Evolutionary conservation across 2,888 invertebrate genomes (phyloP).

Genomic region (Allygus modestus): DNA sequence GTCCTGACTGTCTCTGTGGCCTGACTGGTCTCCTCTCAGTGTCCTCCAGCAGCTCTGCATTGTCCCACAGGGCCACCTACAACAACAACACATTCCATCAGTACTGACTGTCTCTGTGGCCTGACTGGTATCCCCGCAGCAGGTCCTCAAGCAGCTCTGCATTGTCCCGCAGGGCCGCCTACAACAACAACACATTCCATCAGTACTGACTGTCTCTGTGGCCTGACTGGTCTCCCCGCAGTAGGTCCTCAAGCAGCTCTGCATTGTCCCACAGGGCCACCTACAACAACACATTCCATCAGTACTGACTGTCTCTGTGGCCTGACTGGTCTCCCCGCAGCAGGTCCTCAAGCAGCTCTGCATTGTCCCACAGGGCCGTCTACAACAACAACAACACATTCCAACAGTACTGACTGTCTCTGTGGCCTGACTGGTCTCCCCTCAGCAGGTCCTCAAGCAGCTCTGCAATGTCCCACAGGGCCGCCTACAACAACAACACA

Average conservation of each 20-base stretch:
- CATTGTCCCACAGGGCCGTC: conserved; percentile 86
- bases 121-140: conserved; percentile 81
- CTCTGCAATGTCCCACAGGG: conserved; percentile 94
- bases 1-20: conserved; percentile 84
- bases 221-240: conserved; percentile 81
- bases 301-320: conserved; percentile 84
- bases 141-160: conserved; percentile 90
- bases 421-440: too few relatives aligned
- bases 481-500: conserved; percentile 79
- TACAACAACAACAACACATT: not conserved
- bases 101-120: conserved; percentile 84
- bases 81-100: conserved; percentile 73
- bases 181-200: conserved; percentile 74
- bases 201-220: conserved; percentile 85
- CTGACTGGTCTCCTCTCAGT: conserved; percentile 81
- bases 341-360: conserved; percentile 89
- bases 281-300: conserved; percentile 76
- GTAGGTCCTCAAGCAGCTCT: conserved; percentile 88
- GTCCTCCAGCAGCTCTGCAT: conserved; percentile 89
- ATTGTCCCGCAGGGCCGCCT: conserved; percentile 95
- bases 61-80: conserved; percentile 92
- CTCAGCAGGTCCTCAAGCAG: conserved; percentile 81
- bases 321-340: conserved; percentile 81
- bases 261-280: conserved; percentile 95
- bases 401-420: too few relatives aligned